Evolutionary conservation across 2,113 vertebrate species (phyloP), one percentile per base, ranked within the genome.

Genomic region (Apodemus sylvaticus): DNA sequence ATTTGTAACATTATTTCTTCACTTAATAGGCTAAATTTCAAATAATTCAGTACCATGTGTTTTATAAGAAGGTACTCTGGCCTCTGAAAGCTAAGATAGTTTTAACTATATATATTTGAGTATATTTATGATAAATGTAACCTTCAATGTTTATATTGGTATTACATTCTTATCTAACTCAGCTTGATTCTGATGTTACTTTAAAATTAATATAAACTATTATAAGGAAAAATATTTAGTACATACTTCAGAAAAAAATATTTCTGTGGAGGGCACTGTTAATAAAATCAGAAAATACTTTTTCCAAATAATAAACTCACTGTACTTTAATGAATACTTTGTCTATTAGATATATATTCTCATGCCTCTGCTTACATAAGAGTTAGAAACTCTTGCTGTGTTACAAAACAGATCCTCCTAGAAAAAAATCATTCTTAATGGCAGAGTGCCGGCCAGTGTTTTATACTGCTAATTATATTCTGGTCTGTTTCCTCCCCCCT

Each of bases 401-500:
- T 51, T 11, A 86, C 19, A 68, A 77, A 90, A 45, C 7, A 0
- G 0, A 39, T 71, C 92, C 31, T 92, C 39, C 3, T 71, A 66
- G 51, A 89, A 45, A 89, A 45, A 86, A 85, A 81, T 55, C 7
- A 14, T 55, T 51, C 51, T 24, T 60, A 81, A 64, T 14, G 13
- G 26, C 31, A 86, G 86, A 53, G 73, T 48, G 34, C 14, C 71
- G 0, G 66, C 39, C 48, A 22, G 3, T n/a, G 86, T 82, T 95
- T 93, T 16, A 48, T 86, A 71, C 17, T 92, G 87, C 90, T 97
- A 89, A 96, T 96, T 97, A 92, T 91, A 82, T 34, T 36, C 45
- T 53, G 39, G 20, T 22, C 66, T 94, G 45, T 94, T 95, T 96
- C 94, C 93, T 93, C 26, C 70, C 74, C 86, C 91, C n/a, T n/a